Conservation (phyloP, 2,797 vertebrate species). For the Cercopithecus petaurista region DNA sequence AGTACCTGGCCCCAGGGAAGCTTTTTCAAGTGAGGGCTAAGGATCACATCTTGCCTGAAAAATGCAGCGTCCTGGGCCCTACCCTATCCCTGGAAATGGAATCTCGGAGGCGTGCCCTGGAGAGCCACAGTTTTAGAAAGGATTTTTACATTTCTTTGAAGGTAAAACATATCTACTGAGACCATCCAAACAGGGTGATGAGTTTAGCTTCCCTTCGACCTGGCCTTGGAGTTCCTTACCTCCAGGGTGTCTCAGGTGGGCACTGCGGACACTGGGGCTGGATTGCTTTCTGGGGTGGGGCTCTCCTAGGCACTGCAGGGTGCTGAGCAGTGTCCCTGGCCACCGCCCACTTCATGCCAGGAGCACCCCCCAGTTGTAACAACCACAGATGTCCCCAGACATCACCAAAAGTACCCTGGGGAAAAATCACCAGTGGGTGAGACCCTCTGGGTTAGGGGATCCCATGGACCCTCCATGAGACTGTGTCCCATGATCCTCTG, state of each 20-base stretch:
- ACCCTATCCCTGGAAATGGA: neutral
- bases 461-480: neutral
- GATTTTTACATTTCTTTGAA: neutral
- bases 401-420: neutral
- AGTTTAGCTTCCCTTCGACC: neutral
- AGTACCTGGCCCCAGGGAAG: neutral
- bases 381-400: neutral
- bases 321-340: too few species aligned
- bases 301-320: neutral
- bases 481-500: neutral
- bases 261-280: neutral
- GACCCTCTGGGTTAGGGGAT: neutral
- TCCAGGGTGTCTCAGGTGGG: neutral
- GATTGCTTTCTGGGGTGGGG: neutral
- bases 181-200: too few species aligned
- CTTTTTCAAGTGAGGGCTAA: neutral
- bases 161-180: neutral
- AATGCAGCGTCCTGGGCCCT: neutral
- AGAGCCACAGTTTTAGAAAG: neutral
- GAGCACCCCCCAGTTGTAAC: too few species aligned
- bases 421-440: neutral
- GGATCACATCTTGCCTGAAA: accelerated
- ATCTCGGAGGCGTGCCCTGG: neutral
- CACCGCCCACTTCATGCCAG: neutral
- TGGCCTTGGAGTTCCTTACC: neutral